Conservation (phyloP, 2,113 vertebrate genomes). For the Mobula birostris region DNA sequence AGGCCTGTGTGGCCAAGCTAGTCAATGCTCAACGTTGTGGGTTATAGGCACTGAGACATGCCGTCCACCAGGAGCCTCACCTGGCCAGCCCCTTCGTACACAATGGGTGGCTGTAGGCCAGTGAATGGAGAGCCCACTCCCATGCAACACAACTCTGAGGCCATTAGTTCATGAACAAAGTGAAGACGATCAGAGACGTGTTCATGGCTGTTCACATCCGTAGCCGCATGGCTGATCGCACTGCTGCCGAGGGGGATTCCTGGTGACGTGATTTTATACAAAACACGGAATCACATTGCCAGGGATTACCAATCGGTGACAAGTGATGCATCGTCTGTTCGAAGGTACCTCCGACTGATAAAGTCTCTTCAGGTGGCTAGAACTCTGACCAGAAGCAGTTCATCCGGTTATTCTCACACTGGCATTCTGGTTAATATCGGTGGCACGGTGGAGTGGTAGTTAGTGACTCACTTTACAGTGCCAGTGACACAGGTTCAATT, state of each 20-base stretch:
- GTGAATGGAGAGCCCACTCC: too few species aligned
- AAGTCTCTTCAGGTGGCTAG: too few species aligned
- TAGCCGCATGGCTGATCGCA: not conserved
- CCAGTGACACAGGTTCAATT: too few species aligned
- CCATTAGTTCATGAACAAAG: not conserved
- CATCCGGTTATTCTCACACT: not conserved
- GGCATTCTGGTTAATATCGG: not conserved
- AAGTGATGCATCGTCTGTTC: not conserved
- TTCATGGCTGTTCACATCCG: not conserved
- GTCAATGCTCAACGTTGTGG: too few species aligned
- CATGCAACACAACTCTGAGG: not conserved
- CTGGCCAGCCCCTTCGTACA: too few species aligned
- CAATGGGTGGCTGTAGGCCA: too few species aligned
- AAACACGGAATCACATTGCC: constrained; percentile 19
- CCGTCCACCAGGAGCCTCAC: too few species aligned
- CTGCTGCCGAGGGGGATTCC: constrained; percentile 22
- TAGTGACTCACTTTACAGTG: too few species aligned
- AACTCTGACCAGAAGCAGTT: not conserved
- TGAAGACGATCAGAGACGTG: not conserved
- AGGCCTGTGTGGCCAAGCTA: too few species aligned
- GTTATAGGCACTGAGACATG: too few species aligned
- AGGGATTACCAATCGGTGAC: constrained; percentile 29
- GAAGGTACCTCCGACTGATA: not conserved
- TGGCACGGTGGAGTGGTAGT: too few species aligned
- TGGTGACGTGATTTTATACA: constrained; percentile 26